Conservation (phyloP, 2,797 vertebrate species). For the Tinamus major region DNA sequence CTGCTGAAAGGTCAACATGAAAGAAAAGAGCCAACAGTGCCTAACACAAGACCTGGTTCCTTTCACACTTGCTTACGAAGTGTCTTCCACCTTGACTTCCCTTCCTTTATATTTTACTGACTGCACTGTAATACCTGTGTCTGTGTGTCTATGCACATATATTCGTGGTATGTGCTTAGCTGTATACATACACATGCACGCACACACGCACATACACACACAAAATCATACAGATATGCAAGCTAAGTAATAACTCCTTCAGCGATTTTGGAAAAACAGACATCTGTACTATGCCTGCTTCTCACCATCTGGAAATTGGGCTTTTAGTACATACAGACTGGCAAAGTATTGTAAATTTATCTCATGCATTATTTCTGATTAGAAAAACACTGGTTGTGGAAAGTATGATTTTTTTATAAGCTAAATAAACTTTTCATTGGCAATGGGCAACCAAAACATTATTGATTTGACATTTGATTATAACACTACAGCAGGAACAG, state of each 20-base stretch:
- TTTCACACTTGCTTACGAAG: neutral
- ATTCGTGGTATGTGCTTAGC: neutral
- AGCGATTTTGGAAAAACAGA: neutral
- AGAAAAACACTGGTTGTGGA: neutral
- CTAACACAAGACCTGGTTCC: neutral
- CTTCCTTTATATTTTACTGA: neutral
- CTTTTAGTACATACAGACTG: neutral
- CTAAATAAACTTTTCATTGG: constrained; percentile 22
- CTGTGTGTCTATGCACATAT: neutral
- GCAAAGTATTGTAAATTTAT: neutral
- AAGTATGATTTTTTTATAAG: neutral
- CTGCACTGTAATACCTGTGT: neutral
- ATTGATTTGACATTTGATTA: constrained; percentile 20
- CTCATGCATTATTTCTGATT: neutral
- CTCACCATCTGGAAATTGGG: neutral
- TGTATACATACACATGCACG: neutral
- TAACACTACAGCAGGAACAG: constrained; percentile 1
- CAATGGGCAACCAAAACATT: neutral
- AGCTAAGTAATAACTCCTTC: neutral
- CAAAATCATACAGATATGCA: neutral
- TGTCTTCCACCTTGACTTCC: neutral
- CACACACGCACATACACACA: neutral
- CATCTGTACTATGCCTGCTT: neutral
- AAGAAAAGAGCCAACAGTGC: neutral
- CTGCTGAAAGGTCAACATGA: neutral